Percentiles rank a stretch among this genome's conserved stretches.
These are phyloP conservation scores for Oreamnos americanus DNA, from an alignment of 2,113 vertebrate genomes.

Conservation along the genomic window DNA sequence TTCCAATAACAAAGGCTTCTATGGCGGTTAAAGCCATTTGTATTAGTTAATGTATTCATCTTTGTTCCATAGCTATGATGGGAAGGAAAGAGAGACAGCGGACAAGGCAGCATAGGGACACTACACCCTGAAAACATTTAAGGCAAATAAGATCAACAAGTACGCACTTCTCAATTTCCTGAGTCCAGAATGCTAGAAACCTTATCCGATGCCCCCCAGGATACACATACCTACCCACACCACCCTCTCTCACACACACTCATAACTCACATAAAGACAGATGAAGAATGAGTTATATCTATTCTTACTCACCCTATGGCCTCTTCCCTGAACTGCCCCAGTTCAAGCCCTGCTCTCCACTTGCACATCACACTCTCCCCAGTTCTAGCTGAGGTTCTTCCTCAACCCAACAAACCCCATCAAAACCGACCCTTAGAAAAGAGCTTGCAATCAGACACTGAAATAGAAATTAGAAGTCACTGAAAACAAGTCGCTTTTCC, in stretches of 20 bases:
- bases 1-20: background rate
- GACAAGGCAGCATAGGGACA: background rate
- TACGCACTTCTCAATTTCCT: background rate
- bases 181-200: background rate
- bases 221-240: accelerated
- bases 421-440: background rate
- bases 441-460: background rate
- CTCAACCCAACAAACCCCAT: background rate
- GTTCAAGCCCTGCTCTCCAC: background rate
- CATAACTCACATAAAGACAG: background rate
- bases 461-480: background rate
- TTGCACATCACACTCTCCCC: background rate
- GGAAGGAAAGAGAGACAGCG: background rate
- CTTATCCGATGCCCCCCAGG: background rate
- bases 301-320: background rate
- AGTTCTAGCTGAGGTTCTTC: background rate
- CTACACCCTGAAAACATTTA: background rate
- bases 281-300: background rate
- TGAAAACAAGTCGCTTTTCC: background rate
- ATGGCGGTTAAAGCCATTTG: background rate
- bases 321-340: too few species aligned
- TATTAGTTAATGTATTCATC: background rate
- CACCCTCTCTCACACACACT: background rate
- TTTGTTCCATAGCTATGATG: background rate
- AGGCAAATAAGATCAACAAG: background rate